phyloP scores from a whole-genome alignment of 2,797 vertebrate species.

The Melanotaenia maccullochi region DNA sequence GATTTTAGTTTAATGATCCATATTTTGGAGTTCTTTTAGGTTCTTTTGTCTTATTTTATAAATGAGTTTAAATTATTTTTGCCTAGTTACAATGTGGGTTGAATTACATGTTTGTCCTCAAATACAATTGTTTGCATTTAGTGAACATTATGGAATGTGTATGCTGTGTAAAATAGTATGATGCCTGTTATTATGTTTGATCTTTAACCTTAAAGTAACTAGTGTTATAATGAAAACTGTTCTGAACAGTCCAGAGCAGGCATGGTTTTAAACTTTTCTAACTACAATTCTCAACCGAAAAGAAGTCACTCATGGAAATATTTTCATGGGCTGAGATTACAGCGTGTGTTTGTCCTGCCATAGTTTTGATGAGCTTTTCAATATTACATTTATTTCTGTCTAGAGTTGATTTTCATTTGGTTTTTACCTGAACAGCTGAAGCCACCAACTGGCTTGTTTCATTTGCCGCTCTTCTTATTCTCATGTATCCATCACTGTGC shows the following conservation, averaged over 20 bases:
- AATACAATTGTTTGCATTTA: neutral
- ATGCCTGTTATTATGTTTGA: neutral
- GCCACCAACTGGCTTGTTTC: no score
- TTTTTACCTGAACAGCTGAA: no score
- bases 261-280: neutral
- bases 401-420: no score
- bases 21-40: neutral
- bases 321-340: neutral
- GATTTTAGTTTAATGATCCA: neutral
- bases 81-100: neutral
- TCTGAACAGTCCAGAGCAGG: neutral
- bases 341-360: neutral
- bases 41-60: neutral
- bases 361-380: no score
- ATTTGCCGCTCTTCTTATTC: no score
- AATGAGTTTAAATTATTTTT: neutral
- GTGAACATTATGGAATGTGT: neutral
- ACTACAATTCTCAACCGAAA: neutral
- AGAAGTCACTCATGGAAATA: neutral
- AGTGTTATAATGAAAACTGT: neutral
- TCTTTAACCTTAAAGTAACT: neutral
- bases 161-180: neutral
- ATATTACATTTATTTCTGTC: neutral
- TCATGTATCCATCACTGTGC: no score
- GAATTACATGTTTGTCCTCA: neutral